Percentiles rank a stretch among this genome's conserved stretches.
These are phyloP conservation scores for Orchestes rusci DNA, from an alignment of 2,888 invertebrate species.

Conservation along the genomic window DNA sequence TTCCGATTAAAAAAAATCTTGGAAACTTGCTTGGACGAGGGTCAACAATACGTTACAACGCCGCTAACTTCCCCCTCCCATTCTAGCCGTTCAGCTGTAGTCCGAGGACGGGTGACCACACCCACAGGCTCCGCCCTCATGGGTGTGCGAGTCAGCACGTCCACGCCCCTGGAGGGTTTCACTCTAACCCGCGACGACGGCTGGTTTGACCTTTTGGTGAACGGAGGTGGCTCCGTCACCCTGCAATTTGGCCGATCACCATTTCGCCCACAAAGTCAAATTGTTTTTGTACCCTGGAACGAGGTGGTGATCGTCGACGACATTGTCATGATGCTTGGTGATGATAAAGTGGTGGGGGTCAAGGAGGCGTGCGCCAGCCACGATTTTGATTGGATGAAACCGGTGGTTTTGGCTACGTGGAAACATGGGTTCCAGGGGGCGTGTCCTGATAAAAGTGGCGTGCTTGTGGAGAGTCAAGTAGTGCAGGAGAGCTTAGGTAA, in stretches of 20 bases:
- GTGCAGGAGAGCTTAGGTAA: slow-evolving; percentile 81
- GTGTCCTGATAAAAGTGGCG: slow-evolving; percentile 87
- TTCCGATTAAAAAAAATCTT: too few relatives aligned
- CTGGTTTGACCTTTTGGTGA: slow-evolving; percentile 97
- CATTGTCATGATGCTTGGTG: slow-evolving; percentile 74
- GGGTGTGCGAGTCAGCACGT: slow-evolving; percentile 92
- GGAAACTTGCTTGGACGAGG: too few relatives aligned
- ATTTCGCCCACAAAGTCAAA: slow-evolving; percentile 79
- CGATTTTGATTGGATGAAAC: slow-evolving; percentile 89
- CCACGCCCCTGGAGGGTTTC: slow-evolving; percentile 91
- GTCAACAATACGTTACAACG: too few relatives aligned
- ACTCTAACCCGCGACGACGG: slow-evolving; percentile 88
- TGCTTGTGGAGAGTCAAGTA: slow-evolving; percentile 86
- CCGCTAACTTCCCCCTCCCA: too few relatives aligned
- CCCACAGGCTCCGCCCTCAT: slow-evolving; percentile 87
- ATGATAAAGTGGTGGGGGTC: slow-evolving; percentile 63
- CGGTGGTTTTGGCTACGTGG: slow-evolving; percentile 89
- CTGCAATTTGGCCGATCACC: slow-evolving; percentile 90
- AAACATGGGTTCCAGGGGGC: slow-evolving; percentile 92
- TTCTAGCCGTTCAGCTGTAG: slow-evolving; percentile 88
- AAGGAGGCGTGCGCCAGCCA: slow-evolving; percentile 80
- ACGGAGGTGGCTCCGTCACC: slow-evolving; percentile 97
- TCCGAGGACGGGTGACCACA: slow-evolving; percentile 90
- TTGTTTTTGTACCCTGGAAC: slow-evolving; percentile 94
- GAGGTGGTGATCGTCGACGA: slow-evolving; percentile 94